Percentiles rank a stretch among this genome's conserved stretches.
Evolutionary conservation across 1,140 invertebrate genomes (phyloP).

Genomic region (Drosophila guanche): DNA sequence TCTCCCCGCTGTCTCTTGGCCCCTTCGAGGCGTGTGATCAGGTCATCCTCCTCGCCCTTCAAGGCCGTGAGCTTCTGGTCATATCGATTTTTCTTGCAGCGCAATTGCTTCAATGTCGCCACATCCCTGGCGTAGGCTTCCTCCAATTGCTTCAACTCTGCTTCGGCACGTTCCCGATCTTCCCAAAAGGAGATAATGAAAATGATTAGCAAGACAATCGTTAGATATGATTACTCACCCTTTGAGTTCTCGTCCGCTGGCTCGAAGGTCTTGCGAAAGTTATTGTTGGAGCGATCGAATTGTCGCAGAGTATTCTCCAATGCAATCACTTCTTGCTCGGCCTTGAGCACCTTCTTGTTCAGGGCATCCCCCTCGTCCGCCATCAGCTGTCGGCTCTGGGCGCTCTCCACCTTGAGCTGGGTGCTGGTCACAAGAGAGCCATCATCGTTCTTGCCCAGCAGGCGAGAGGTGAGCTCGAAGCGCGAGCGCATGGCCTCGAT

Average conservation of each 20-base stretch:
- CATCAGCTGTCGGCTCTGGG: constrained; percentile 87
- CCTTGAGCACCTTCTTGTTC: constrained; percentile 87
- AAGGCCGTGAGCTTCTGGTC: constrained; percentile 52
- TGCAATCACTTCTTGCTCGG: constrained; percentile 88
- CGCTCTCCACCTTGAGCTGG: constrained; percentile 87
- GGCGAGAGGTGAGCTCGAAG: constrained; percentile 69
- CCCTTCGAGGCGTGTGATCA: constrained; percentile 35
- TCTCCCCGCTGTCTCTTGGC: constrained; percentile 47
- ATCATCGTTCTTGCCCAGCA: constrained; percentile 85
- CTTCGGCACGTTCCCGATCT: constrained; percentile 51
- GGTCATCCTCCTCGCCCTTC: constrained; percentile 38
- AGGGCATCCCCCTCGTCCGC: constrained; percentile 87
- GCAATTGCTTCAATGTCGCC: constrained; percentile 61
- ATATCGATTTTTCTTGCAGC: constrained; percentile 55
- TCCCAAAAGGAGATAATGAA: background rate
- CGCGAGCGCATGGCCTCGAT: constrained; percentile 85
- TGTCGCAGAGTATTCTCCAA: constrained; percentile 89
- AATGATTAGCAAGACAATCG: constrained; percentile 21
- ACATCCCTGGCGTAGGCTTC: constrained; percentile 50
- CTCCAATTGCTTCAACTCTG: constrained; percentile 57
- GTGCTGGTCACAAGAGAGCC: constrained; percentile 85
- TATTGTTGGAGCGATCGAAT: constrained; percentile 87
- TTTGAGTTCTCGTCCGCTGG: constrained; percentile 44
- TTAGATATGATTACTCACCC: constrained; percentile 30
- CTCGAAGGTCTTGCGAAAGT: constrained; percentile 85